Evolutionary conservation across 2,113 vertebrate genomes (phyloP).

Genomic region (Ivindomyrus marchei): DNA sequence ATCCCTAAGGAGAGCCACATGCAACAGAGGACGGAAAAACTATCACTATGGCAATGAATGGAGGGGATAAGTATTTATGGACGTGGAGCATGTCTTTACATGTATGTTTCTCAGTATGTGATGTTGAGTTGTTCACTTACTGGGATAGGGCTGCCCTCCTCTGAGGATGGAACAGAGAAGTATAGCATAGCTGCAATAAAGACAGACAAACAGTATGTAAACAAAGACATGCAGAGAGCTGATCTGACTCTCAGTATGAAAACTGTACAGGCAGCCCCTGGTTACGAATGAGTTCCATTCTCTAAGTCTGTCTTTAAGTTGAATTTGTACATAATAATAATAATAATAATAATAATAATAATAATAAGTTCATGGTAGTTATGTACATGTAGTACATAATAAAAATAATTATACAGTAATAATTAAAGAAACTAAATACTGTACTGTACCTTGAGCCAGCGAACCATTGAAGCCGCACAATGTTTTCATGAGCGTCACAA

Average conservation of each 20-base stretch:
- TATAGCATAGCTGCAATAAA: slow-evolving; percentile 49
- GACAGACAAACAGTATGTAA: background rate
- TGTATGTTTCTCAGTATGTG: background rate
- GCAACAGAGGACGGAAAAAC: background rate
- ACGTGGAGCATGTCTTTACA: background rate
- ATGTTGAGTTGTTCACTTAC: slow-evolving; percentile 37
- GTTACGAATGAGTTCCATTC: background rate
- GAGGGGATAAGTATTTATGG: background rate
- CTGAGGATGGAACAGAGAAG: slow-evolving; percentile 59
- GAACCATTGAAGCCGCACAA: background rate
- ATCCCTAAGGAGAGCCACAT: background rate
- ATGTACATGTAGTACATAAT: background rate
- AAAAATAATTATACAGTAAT: background rate
- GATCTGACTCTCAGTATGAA: background rate
- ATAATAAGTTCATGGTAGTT: background rate
- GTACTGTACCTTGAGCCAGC: background rate
- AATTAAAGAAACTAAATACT: background rate
- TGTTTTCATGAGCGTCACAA: background rate
- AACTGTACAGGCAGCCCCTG: background rate
- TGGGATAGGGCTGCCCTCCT: slow-evolving; percentile 47
- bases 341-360: background rate
- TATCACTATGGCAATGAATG: background rate
- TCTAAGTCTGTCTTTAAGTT: background rate
- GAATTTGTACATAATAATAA: background rate
- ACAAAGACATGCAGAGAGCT: background rate